Evolutionary conservation across 2,113 vertebrate genomes (phyloP).

Genomic region (Charina bottae): DNA sequence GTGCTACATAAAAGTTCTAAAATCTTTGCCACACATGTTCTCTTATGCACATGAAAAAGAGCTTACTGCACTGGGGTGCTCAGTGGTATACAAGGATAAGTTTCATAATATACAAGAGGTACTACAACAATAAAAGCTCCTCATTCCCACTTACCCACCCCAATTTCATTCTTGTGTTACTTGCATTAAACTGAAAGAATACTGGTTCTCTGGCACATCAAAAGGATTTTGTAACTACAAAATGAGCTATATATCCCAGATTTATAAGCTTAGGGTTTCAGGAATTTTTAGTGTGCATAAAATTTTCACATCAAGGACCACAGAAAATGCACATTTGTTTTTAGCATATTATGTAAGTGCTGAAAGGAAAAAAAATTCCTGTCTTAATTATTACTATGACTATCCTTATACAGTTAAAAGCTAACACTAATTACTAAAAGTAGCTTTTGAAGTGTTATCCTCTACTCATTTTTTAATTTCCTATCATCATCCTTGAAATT

Average conservation of each 20-base stretch:
- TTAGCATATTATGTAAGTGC: not conserved
- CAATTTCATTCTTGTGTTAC: slow-evolving; percentile 22
- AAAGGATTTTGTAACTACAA: not conserved
- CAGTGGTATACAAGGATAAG: not conserved
- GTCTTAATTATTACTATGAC: not conserved
- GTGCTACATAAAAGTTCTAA: not conserved
- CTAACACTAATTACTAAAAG: not conserved
- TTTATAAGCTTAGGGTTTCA: not conserved
- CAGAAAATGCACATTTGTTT: slow-evolving; percentile 6
- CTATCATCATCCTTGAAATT: slow-evolving; percentile 42
- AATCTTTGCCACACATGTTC: not conserved
- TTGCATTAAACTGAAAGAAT: slow-evolving; percentile 56
- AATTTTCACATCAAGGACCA: not conserved
- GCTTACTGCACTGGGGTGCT: not conserved
- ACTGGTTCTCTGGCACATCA: slow-evolving; percentile 50
- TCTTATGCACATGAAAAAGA: not conserved
- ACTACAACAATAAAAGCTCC: not conserved
- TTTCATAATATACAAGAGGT: not conserved
- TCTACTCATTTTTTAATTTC: slow-evolving; percentile 39
- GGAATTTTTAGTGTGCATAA: not conserved
- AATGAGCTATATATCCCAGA: not conserved
- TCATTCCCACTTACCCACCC: not conserved
- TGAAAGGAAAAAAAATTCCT: not conserved
- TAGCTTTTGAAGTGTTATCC: slow-evolving; percentile 21
- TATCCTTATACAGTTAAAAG: slow-evolving; percentile 10